Base-by-base conservation (phyloP, 2,113 vertebrate species). In the Oenanthe oenanthe region DNA sequence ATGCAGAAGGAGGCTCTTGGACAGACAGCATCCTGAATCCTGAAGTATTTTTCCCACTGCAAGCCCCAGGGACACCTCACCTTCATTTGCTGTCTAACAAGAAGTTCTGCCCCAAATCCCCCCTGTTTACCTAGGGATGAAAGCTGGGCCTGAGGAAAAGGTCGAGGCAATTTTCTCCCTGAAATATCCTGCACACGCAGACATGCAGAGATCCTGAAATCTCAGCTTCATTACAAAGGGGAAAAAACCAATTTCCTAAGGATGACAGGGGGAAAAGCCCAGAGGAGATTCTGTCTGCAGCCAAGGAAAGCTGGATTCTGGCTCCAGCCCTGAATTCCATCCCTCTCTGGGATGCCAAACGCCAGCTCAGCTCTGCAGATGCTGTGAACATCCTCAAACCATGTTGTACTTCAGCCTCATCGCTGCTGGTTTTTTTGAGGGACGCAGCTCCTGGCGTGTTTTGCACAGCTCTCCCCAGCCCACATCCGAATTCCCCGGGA, bases 291-390 rank as follows among this genome's bases (percentile, higher is more conserved):
- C 58, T 83, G 67, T 83, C 82, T 92, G 85, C 71, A 56, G 85
- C 75, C 93, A 88, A 93, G 83, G 22, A 60, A 80, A 85, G 75
- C 82, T 73, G 22, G 78, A 36, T 62, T 53, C 80, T 95, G 95
- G 92, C 93, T 94, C 58, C 78, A 67, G 2, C 29, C 74, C 85
- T 71, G 63, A 76, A 28, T 90, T 62, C 24, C 31, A 54, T 40
- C 51, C 92, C 47, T 62, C 83, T 66, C 83, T 85, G 74, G 32
- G 36, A 26, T 13, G 51, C 93, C 92, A 83, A 93, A 70, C 79
- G 58, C 60, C 78, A 45, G 40, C 92, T 94, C 78, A 34, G 63
- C 74, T 83, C 88, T 97, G 78, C 66, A 79, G 92, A 68, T 81
- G 60, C 77, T 31, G 38, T 29, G 63, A 57, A 43, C 75, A 50